Base-by-base conservation (phyloP, 2,888 invertebrate species). In the Hydrotaea diabolus region DNA sequence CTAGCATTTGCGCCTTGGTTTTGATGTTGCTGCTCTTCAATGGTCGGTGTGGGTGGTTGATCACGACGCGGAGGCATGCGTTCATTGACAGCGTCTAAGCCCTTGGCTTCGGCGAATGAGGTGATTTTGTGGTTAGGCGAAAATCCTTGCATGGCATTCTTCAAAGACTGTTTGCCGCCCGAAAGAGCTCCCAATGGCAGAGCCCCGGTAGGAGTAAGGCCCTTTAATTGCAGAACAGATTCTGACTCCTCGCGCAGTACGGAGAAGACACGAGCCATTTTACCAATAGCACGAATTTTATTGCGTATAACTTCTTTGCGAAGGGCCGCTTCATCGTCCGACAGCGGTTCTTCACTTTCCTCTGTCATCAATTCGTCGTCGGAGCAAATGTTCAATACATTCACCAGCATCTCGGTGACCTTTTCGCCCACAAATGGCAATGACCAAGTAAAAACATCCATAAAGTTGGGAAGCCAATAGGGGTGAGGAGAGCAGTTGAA, bases 401-500 rank as follows among this genome's bases (percentile, higher is more conserved):
- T 99, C 89, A 99, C 99, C 93, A 99, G 95, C 99, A 99, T 99
- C 94, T 99, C 99, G 90, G 99, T 99, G 87, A 99, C 99, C 79
- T 96, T 99, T 93, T 99, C 99, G 88, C 99, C 99, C 87, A 99
- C 99, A 94, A 99, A 99, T 88, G 99, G 99, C 93, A 99, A 94
- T 88, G 99, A 99, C 99, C 99, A 99, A 90, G 99, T 99, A 94
- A 99, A 99, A 85, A 99, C 99, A 94, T 99, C 99, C 99, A 99
- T 99, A 94, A 99, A 99, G 93, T 99, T 99, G 90, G 99, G 99
- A 93, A 99, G 94, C 99, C 99, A 99, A 93, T 99, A 99, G 49
- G 99, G 99, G 94, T 99, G 99, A 85, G 99, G 98, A 89, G 99
- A 99, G 94, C 98, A 99, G 93, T 99, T 99, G 94, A 99, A 99